Evolutionary conservation across 1,140 invertebrate genomes (phyloP), one percentile per base, ranked within the genome.

Genomic region (Neodiprion lecontei): DNA sequence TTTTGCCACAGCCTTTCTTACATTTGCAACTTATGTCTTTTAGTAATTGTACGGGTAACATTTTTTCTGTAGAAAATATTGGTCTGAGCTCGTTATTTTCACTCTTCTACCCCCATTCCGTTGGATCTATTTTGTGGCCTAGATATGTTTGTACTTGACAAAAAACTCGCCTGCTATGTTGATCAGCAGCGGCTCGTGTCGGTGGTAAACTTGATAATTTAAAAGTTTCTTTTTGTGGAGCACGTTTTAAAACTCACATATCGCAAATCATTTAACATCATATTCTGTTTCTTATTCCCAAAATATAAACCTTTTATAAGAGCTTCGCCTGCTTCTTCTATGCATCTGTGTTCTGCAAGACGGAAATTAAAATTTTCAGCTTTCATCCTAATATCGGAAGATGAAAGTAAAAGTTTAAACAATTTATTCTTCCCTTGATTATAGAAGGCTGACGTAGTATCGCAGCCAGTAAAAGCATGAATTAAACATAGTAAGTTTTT

Each of bases 181-280:
- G 74, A 21, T 21, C 50, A 17, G 76, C 76, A 10, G 76, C 76
- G 12, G 17, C 74, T 48, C 48, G 40, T 9, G 76, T 71, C 12
- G 76, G 73, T 50, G 74, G 76, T 68, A 77, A 69, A 48, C 40
- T 71, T 47, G 76, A 73, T 21, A 77, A 28, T 72, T 77, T 77
- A 50, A 75, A 75, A 53, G 70, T 75, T 75, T 49, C 70, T 77
- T 75, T 77, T 77, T n/a, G 53, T 40, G 23, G 73, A 11, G 11
- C 11, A 61, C 53, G 11, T 11, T n/a, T 61, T 11, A n/a, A 61
- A 61, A n/a, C 11, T n/a, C n/a, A 5, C n/a, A 9, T 11, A 61
- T n/a, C 53, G 53, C 53, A 14, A n/a, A 14, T 61, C 3, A n/a
- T n/a, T n/a, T 61, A 61, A 61, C 11, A 9, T 61, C n/a, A 14